phyloP scores from a whole-genome alignment of 2,797 vertebrate species.

The Columba guinea region DNA sequence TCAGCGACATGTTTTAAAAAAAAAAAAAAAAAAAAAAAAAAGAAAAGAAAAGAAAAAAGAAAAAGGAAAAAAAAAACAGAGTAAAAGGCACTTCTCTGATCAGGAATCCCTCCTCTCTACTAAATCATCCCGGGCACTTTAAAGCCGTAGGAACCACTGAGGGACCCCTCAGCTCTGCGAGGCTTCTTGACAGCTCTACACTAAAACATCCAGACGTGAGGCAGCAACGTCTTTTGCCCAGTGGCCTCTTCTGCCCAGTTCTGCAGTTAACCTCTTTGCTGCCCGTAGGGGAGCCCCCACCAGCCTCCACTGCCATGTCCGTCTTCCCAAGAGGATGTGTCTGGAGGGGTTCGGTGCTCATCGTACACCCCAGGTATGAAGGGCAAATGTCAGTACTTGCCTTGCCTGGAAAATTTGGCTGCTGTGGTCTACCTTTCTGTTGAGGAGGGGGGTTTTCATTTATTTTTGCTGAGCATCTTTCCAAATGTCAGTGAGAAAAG shows the following conservation, averaged over 20 bases:
- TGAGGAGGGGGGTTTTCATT: accelerated
- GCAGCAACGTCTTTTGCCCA: neutral
- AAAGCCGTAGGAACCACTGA: constrained; percentile 57
- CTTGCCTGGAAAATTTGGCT: neutral
- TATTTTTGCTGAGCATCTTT: neutral
- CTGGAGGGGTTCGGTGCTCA: neutral
- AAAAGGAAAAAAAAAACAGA: neutral
- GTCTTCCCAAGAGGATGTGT: neutral
- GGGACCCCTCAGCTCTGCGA: constrained; percentile 53
- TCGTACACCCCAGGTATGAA: accelerated
- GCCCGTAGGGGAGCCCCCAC: accelerated
- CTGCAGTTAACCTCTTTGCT: constrained; percentile 54
- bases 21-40: neutral
- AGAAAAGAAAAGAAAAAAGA: neutral
- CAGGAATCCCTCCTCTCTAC: constrained; percentile 62
- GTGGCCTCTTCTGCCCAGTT: neutral
- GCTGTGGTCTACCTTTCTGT: neutral
- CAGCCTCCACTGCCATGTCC: neutral
- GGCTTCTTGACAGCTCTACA: constrained; percentile 42
- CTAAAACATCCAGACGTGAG: constrained; percentile 63
- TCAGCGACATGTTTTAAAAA: constrained; percentile 57
- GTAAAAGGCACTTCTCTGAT: constrained; percentile 61
- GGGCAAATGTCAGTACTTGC: neutral
- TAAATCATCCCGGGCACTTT: constrained; percentile 70
- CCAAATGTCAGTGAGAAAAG: neutral